Evolutionary conservation across 2,888 invertebrate species (phyloP).

Genomic region (Doris montereyensis): DNA sequence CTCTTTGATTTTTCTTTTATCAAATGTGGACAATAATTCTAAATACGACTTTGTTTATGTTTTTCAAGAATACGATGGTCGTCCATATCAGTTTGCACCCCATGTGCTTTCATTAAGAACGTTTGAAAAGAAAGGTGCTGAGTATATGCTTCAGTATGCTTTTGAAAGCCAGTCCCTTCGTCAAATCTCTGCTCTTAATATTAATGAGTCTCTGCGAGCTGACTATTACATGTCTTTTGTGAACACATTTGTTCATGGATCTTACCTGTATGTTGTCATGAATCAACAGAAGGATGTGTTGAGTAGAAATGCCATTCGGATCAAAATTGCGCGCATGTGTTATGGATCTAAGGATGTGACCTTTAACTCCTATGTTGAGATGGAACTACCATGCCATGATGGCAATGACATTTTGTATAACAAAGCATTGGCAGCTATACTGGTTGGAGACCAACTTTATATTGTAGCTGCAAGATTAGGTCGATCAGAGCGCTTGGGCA

Average conservation of each 20-base stretch:
- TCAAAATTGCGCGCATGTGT: conserved; percentile 68
- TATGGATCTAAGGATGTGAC: conserved; percentile 51
- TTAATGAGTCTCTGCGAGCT: not conserved
- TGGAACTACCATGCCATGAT: conserved; percentile 57
- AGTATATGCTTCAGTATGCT: conserved; percentile 28
- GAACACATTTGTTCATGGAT: conserved; percentile 58
- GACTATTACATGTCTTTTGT: conserved; percentile 59
- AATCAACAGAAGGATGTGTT: conserved; percentile 53
- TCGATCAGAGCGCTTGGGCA: not conserved
- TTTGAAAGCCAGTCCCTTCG: not conserved
- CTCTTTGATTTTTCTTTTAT: conserved; percentile 31
- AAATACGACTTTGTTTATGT: conserved; percentile 49
- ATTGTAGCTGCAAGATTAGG: conserved; percentile 29
- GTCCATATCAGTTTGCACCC: conserved; percentile 40
- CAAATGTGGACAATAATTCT: not conserved
- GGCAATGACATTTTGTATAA: conserved; percentile 43
- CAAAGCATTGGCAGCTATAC: conserved; percentile 47
- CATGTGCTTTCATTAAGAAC: conserved; percentile 46
- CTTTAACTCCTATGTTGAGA: conserved; percentile 69
- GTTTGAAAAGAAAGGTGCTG: not conserved
- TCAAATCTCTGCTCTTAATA: conserved; percentile 41
- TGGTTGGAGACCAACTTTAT: conserved; percentile 33
- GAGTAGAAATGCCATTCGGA: conserved; percentile 45
- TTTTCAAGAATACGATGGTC: conserved; percentile 50
- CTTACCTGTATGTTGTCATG: conserved; percentile 65